Percentiles rank a stretch among this genome's conserved stretches.
Evolutionary conservation across 2,888 invertebrate genomes (phyloP).

Genomic region (Rutpela maculata): DNA sequence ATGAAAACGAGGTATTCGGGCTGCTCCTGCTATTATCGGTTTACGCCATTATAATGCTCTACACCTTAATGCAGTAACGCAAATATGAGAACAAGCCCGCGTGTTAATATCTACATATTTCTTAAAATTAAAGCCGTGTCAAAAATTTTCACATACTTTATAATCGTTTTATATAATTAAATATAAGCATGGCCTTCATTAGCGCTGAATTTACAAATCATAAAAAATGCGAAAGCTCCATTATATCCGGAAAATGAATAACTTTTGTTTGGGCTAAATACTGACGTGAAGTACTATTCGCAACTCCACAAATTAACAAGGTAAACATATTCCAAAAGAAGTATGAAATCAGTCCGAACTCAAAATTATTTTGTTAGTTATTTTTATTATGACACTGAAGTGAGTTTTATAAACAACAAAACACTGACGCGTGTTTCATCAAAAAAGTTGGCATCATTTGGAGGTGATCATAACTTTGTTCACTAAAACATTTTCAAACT

Average conservation of each 20-base stretch:
- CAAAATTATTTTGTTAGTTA: too few relatives aligned
- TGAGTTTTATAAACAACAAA: too few relatives aligned
- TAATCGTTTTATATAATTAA: not conserved
- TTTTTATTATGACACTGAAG: too few relatives aligned
- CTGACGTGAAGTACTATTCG: not conserved
- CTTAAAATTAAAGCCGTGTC: slow-evolving; percentile 16
- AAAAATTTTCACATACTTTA: not conserved
- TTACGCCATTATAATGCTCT: slow-evolving; percentile 23
- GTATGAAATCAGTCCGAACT: too few relatives aligned
- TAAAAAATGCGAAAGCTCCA: not conserved
- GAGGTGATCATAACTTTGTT: too few relatives aligned
- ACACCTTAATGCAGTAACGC: slow-evolving; percentile 21
- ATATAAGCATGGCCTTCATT: not conserved
- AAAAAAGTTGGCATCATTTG: too few relatives aligned
- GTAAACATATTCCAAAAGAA: too few relatives aligned
- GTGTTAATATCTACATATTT: slow-evolving; percentile 3
- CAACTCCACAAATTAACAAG: not conserved
- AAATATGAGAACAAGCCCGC: not conserved
- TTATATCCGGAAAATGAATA: not conserved
- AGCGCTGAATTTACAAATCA: not conserved
- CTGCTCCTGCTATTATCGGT: slow-evolving; percentile 52
- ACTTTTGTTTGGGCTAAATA: not conserved
- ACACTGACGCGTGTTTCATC: too few relatives aligned
- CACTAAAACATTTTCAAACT: too few relatives aligned
- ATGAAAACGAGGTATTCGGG: slow-evolving; percentile 41